phyloP scores from a whole-genome alignment of 1,140 invertebrate species.

The Trichomalopsis sarcophagae region DNA sequence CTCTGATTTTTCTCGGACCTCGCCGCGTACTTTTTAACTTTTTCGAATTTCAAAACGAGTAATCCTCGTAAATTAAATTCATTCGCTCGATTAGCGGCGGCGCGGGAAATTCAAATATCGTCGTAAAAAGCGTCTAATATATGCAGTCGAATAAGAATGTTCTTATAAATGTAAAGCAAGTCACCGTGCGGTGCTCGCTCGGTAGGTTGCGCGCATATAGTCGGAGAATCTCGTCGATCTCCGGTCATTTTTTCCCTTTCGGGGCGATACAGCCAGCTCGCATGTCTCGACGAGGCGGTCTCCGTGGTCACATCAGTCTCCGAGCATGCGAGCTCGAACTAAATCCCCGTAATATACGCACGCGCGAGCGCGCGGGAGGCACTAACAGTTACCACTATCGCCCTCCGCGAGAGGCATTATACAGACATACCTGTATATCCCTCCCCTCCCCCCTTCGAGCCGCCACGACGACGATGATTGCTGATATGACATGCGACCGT shows the following conservation, averaged over 20 bases:
- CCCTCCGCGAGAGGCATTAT: constrained; percentile 62
- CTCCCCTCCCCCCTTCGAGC: constrained; percentile 48
- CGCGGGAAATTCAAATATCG: background rate
- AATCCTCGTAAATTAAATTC: background rate
- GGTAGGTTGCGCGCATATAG: background rate
- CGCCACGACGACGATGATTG: constrained; percentile 66
- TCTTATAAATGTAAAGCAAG: constrained; percentile 33
- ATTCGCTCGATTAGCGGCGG: background rate
- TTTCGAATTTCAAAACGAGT: background rate
- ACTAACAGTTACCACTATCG: constrained; percentile 64
- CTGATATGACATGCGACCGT: constrained; percentile 75
- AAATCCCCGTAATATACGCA: constrained; percentile 71
- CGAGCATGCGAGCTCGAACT: constrained; percentile 71
- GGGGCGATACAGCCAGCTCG: constrained; percentile 55
- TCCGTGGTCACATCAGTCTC: constrained; percentile 74
- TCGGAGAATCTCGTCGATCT: constrained; percentile 55
- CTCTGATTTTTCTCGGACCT: background rate
- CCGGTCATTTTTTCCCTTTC: constrained; percentile 52
- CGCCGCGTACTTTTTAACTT: background rate
- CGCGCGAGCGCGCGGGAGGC: constrained; percentile 46
- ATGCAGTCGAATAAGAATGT: background rate
- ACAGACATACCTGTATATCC: constrained; percentile 71
- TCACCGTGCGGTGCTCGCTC: background rate
- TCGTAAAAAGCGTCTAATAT: background rate
- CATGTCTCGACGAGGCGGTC: constrained; percentile 75